Base-by-base conservation (phyloP, 2,113 vertebrate genomes). In the Felis chaus region DNA sequence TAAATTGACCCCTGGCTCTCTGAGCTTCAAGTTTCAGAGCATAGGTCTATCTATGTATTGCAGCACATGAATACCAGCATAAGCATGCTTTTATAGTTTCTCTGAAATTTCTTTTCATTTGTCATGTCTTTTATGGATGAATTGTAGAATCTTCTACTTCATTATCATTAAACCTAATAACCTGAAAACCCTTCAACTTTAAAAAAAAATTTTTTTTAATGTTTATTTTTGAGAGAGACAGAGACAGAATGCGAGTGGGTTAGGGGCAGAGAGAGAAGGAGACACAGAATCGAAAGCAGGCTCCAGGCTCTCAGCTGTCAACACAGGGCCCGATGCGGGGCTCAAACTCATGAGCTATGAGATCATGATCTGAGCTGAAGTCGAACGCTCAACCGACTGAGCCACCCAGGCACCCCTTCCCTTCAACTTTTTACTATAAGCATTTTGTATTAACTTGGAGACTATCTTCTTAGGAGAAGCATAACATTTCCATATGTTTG, bases 21-120 rank as follows among this genome's bases (percentile, higher is more conserved):
- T 36, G 4, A 65, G 10, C 31, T 33, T 63, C 14, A 27, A 33
- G 78, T 53, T 33, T 74, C 29, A n/a, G 12, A 61, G 16, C 15
- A 4, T 8, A 29, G 74, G 25, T 16, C 10, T 25, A 19, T 39
- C 4, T 9, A 1, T 31, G 53, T 65, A 19, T 94, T 25, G 16
- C 11, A 33, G 12, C 50, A 12, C 12, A 7, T 0, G 6, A 36
- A 1, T 48, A 18, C 13, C 9, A 7, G 18, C 2, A 3, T 13
- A 21, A 21, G 27, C 14, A 7, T 27, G 41, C 61, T 18, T 53
- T 11, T 2, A 27, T 36, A 1, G 1, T 66, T 45, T 74, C 57
- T 41, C 18, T 10, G 36, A 73, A 31, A 41, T n/a, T 68, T 15
- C 33, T 25, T 39, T 21, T 65, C 4, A 6, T 27, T 21, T 41